phyloP scores from a whole-genome alignment of 2,888 invertebrate species.

The Standfussiana lucernea region DNA sequence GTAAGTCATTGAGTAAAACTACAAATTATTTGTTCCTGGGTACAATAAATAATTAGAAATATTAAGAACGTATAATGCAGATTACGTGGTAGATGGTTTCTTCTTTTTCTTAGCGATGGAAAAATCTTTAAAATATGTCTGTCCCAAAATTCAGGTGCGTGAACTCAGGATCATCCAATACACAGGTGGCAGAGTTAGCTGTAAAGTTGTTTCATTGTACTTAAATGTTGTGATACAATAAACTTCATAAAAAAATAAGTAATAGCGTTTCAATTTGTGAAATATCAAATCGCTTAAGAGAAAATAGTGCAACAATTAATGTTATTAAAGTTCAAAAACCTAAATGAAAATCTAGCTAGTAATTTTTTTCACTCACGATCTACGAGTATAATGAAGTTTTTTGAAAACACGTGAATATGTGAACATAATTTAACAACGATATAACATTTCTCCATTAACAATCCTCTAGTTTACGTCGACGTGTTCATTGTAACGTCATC shows the following conservation, averaged over 20 bases:
- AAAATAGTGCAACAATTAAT: neutral
- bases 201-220: neutral
- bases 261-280: neutral
- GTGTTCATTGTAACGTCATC: slow-evolving; percentile 1
- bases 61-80: neutral
- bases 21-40: neutral
- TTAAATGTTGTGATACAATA: neutral
- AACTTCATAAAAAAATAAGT: neutral
- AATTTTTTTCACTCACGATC: neutral
- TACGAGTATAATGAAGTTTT: neutral
- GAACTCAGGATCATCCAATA: neutral
- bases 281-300: neutral
- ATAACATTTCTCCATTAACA: neutral
- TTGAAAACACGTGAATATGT: neutral
- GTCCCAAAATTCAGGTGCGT: neutral
- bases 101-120: neutral
- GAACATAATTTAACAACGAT: too few species aligned
- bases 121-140: neutral
- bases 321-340: neutral
- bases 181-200: neutral
- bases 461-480: neutral
- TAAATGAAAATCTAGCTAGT: neutral
- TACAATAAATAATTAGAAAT: neutral
- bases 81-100: neutral
- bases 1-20: neutral